Evolutionary conservation across 1,140 invertebrate species (phyloP).

Genomic region (Neodiprion pinetum): DNA sequence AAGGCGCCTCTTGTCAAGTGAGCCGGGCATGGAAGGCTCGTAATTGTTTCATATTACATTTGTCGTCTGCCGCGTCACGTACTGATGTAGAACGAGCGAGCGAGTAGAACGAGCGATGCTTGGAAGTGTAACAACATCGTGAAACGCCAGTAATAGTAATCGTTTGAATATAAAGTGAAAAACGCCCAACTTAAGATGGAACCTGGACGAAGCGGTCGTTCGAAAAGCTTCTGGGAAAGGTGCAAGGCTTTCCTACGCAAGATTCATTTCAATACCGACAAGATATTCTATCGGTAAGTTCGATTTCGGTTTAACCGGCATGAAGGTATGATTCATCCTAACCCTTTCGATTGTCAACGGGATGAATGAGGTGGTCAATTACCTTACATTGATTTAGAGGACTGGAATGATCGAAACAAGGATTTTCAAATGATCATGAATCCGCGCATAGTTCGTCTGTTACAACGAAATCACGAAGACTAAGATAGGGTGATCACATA

Average conservation of each 20-base stretch:
- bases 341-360: background rate
- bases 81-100: background rate
- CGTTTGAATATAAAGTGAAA: constrained; percentile 1
- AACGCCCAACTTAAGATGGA: background rate
- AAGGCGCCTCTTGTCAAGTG: constrained; percentile 1
- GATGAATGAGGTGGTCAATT: background rate
- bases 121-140: background rate
- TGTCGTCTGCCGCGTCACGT: background rate
- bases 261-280: constrained; percentile 44
- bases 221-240: constrained; percentile 30
- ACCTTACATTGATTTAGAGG: background rate
- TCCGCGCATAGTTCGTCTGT: background rate
- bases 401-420: constrained; percentile 2
- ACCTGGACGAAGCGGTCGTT: constrained; percentile 1
- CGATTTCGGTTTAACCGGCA: constrained; percentile 11
- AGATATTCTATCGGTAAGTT: constrained; percentile 53
- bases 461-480: background rate
- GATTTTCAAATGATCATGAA: background rate
- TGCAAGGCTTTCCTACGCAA: constrained; percentile 32
- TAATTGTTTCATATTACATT: constrained; percentile 6
- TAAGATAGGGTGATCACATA: background rate
- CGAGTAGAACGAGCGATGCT: background rate
- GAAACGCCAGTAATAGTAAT: background rate
- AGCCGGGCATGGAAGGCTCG: background rate
- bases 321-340: background rate